Evolutionary conservation across 1,140 invertebrate species (phyloP).

Genomic region (Halesus radiatus): DNA sequence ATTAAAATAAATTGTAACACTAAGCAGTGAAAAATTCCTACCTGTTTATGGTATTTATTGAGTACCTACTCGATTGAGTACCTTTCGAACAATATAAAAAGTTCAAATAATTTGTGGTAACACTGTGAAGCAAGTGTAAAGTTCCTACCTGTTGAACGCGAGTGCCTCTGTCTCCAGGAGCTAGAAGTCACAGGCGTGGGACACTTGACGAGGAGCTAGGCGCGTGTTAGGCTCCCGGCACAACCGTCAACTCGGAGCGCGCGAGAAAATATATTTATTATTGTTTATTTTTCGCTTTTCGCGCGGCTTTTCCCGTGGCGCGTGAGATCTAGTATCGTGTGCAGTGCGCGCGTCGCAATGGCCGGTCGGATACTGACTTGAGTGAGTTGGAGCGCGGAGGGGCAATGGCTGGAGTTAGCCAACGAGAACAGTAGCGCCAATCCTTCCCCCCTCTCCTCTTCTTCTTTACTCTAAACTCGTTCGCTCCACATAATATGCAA

Average conservation of each 20-base stretch:
- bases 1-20: too few species aligned
- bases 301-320: constrained; percentile 1
- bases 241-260: too few species aligned
- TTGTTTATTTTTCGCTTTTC: constrained; percentile 24
- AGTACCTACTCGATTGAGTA: too few species aligned
- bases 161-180: neutral
- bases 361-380: constrained; percentile 4
- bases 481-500: constrained; percentile 13
- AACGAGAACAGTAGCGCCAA: neutral
- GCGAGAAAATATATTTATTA: neutral
- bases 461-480: neutral
- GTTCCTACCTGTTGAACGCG: constrained; percentile 7
- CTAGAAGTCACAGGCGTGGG: neutral
- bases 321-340: neutral
- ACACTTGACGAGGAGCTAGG: neutral
- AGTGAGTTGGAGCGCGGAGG: neutral
- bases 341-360: neutral
- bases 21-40: too few species aligned
- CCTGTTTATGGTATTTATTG: too few species aligned
- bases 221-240: neutral
- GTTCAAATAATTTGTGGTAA: neutral
- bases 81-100: too few species aligned
- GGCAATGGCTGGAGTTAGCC: neutral
- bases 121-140: neutral
- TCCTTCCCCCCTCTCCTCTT: neutral